A percentile compares a stretch with the other conserved stretches of the same genome.
Evolutionary conservation across 1,140 invertebrate genomes (phyloP).

Genomic region (Trissolcus basalis): DNA sequence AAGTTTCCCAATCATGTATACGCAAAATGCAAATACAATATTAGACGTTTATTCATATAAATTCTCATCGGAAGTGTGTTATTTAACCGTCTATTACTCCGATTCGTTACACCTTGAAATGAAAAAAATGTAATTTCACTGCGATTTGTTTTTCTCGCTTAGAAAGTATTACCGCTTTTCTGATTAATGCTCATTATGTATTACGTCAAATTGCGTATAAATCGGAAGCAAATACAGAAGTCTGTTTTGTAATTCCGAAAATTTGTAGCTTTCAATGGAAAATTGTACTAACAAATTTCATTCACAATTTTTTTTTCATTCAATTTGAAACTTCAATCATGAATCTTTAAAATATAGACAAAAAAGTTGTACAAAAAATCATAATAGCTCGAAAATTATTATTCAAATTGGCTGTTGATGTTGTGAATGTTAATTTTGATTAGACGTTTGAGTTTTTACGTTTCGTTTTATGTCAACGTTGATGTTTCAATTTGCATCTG

Average conservation of each 20-base stretch:
- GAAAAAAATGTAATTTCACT: slow-evolving; percentile 26
- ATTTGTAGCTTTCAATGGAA: slow-evolving; percentile 8
- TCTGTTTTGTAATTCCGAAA: background rate
- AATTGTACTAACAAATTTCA: background rate
- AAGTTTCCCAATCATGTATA: slow-evolving; percentile 3
- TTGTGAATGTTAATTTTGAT: slow-evolving; percentile 28
- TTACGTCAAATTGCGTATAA: slow-evolving; percentile 26
- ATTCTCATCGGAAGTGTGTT: slow-evolving; percentile 10
- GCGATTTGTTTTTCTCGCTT: slow-evolving; percentile 27
- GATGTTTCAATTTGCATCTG: slow-evolving; percentile 9
- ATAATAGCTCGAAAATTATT: slow-evolving; percentile 29
- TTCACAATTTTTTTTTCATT: too few relatives aligned
- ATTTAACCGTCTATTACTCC: slow-evolving; percentile 29
- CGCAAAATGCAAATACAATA: slow-evolving; percentile 16
- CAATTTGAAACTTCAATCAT: too few relatives aligned
- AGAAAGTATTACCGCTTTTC: slow-evolving; percentile 22
- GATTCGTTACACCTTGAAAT: slow-evolving; percentile 6
- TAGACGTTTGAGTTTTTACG: slow-evolving; percentile 16
- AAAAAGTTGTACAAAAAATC: slow-evolving; percentile 5
- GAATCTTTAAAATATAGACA: too few relatives aligned
- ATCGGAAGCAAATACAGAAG: background rate
- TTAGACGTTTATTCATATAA: slow-evolving; percentile 22
- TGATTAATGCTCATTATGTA: slow-evolving; percentile 33
- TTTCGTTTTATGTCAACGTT: slow-evolving; percentile 2
- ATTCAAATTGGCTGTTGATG: slow-evolving; percentile 17